These are phyloP conservation scores for Synodontis membranacea DNA, from an alignment of 2,113 vertebrate genomes.

Conservation along the genomic window DNA sequence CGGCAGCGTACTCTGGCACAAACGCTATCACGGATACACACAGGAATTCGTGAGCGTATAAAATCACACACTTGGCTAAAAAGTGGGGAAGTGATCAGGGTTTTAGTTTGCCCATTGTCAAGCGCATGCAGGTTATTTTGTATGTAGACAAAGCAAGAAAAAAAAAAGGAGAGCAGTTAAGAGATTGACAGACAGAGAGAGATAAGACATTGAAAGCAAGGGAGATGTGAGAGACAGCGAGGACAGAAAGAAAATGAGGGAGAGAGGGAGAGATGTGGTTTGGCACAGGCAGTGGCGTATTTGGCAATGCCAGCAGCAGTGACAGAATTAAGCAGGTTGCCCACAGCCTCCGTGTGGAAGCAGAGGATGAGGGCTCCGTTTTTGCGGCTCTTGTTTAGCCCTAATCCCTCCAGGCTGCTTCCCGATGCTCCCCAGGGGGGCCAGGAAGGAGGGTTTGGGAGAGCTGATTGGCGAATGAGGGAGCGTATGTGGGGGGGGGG, in stretches of 20 bases:
- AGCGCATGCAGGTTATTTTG: constrained; percentile 66
- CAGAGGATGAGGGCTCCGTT: constrained; percentile 68
- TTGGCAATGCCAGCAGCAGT: constrained; percentile 45
- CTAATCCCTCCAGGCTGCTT: constrained; percentile 75
- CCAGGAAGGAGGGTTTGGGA: constrained; percentile 38
- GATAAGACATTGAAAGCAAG: neutral
- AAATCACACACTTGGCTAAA: constrained; percentile 50
- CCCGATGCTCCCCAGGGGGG: constrained; percentile 71
- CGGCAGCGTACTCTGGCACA: constrained; percentile 34
- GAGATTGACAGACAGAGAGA: constrained; percentile 47
- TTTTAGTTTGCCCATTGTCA: constrained; percentile 67
- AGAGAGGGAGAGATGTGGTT: constrained; percentile 35
- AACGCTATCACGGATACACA: neutral
- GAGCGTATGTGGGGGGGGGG: constrained; percentile 13
- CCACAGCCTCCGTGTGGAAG: constrained; percentile 70
- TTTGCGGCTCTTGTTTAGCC: constrained; percentile 65
- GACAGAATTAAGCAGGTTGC: constrained; percentile 60
- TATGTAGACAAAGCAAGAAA: constrained; percentile 53
- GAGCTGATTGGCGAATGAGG: constrained; percentile 18
- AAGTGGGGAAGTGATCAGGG: constrained; percentile 63
- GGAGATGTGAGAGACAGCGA: neutral
- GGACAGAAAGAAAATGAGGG: constrained; percentile 60
- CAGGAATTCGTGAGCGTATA: constrained; percentile 7
- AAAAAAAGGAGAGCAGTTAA: constrained; percentile 36
- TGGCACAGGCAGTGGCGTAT: constrained; percentile 43